Conservation (phyloP, 2,113 vertebrate genomes). For the Sylvilagus bachmani region DNA sequence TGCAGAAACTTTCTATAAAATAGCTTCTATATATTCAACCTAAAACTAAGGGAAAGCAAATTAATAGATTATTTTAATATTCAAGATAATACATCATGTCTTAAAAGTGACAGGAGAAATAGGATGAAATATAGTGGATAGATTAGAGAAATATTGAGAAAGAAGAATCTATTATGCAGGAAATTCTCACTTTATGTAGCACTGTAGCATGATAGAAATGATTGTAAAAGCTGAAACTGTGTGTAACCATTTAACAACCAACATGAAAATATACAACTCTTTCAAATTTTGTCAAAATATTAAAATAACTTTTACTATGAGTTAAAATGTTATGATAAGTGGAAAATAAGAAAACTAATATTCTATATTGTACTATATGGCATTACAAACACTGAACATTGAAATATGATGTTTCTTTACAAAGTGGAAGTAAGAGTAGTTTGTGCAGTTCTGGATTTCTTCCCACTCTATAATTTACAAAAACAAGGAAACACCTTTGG, state of each 20-base stretch:
- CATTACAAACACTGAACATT: not conserved
- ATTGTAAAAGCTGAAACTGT: not conserved
- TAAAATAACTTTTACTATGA: not conserved
- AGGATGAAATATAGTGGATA: not conserved
- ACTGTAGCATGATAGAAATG: not conserved
- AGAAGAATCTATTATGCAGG: not conserved
- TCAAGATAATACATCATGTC: not conserved
- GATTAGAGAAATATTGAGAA: not conserved
- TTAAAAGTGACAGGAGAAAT: not conserved
- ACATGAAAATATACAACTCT: not conserved
- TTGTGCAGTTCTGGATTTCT: not conserved
- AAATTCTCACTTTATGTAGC: not conserved
- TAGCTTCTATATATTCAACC: not conserved
- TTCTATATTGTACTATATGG: too few relatives aligned
- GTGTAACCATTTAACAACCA: not conserved
- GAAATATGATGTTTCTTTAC: not conserved
- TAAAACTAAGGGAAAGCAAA: not conserved
- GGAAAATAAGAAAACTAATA: not conserved
- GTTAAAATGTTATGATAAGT: not conserved
- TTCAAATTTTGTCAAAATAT: not conserved
- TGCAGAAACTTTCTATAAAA: not conserved
- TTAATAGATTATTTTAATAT: not conserved
- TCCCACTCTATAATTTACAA: not conserved
- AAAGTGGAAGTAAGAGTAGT: not conserved
- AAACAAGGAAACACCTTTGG: not conserved